Evolutionary conservation across 1,140 invertebrate species (phyloP).

Genomic region (Camponotus floridanus): DNA sequence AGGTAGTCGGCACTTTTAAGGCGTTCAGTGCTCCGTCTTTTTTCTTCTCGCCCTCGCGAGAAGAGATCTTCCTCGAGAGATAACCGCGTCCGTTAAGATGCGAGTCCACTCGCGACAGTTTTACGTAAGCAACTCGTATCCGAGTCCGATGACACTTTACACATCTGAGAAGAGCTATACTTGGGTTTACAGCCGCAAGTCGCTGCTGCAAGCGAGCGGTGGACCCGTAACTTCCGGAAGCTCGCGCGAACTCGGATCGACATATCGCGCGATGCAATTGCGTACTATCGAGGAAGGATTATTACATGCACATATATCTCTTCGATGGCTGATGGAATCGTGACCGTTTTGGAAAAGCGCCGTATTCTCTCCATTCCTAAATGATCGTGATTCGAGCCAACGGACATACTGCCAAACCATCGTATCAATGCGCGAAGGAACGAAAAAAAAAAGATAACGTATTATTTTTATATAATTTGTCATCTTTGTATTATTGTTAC

Average conservation of each 20-base stretch:
- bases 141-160: no score
- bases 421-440: constrained; percentile 75
- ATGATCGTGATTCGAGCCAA: constrained; percentile 58
- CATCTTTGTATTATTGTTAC: constrained; percentile 75
- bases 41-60: not conserved
- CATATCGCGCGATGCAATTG: constrained; percentile 28
- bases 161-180: no score
- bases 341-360: constrained; percentile 39
- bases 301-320: constrained; percentile 33
- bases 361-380: constrained; percentile 54
- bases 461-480: constrained; percentile 85
- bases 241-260: constrained; percentile 18
- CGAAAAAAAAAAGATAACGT: constrained; percentile 76
- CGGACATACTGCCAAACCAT: constrained; percentile 74
- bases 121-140: not conserved
- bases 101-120: constrained; percentile 3
- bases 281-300: constrained; percentile 21
- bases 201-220: not conserved
- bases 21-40: not conserved
- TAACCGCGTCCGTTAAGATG: not conserved
- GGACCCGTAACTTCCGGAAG: constrained; percentile 9
- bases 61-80: constrained; percentile 13
- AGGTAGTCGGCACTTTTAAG: not conserved
- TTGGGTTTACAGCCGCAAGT: not conserved
- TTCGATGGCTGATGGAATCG: constrained; percentile 46